Base-by-base conservation (phyloP, 2,888 invertebrate species). In the Trichopoda pennipes region DNA sequence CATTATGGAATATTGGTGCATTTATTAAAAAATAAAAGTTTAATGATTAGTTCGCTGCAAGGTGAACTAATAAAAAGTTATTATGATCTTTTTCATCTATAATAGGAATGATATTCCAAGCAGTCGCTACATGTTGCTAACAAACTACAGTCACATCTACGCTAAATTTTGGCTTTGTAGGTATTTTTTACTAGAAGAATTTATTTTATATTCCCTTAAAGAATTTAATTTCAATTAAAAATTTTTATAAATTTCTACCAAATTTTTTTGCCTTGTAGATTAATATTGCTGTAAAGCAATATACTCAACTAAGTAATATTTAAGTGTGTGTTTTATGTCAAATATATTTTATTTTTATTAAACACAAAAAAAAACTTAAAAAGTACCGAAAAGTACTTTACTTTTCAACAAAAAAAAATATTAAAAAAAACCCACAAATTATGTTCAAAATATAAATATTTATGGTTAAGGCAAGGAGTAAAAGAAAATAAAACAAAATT, bases 231-330 rank as follows among this genome's bases (percentile, higher is more conserved):
- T 44, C 16, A 44, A 21, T 55, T 61, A 44, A 44, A 23, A 23
- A 23, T 53, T 53, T 53, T 1, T 44, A 49, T 17, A 44, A 35
- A 73, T 60, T 75, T 68, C 66, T 75, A 28, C 58, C 19, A 3
- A 68, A 49, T 58, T 75, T 53, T n/a, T 12, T 38, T 35, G 49
- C 66, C 19, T 14, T 14, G 60, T 35, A 58, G 49, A 75, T 51
- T 38, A 17, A 32, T 68, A 64, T 66, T 66, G 49, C 53, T 14
- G 32, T 19, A 42, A 44, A 51, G 60, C 58, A 68, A 69, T 76
- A 76, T 28, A 53, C 55, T 49, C 51, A 60, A 68, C 58, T 42
- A 60, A 32, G n/a, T n/a, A 14, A 61, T 53, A 69, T 44, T 79
- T 79, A 66, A 60, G n/a, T 79, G 44, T 10, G 14, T 55, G 49